Evolutionary conservation across 2,113 vertebrate genomes (phyloP).

Genomic region (Macquaria ambigua): DNA sequence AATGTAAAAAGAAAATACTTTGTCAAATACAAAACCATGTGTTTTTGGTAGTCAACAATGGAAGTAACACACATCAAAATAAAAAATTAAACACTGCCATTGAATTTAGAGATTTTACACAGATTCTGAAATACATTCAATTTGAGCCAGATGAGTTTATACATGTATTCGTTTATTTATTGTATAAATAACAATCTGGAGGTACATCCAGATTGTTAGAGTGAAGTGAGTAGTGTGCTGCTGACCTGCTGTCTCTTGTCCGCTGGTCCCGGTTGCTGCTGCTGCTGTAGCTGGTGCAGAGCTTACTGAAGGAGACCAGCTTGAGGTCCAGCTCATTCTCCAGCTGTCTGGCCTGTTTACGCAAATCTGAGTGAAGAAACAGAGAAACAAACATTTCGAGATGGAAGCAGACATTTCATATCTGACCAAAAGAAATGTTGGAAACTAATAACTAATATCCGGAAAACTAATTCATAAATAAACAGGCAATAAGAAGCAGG

Average conservation of each 20-base stretch:
- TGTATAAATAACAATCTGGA: no score
- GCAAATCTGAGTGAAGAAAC: constrained; percentile 85
- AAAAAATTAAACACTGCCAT: neutral
- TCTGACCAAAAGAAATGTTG: neutral
- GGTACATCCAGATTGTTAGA: neutral
- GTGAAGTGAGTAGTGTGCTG: neutral
- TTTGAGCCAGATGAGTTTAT: neutral
- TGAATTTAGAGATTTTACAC: neutral
- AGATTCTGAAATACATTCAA: neutral
- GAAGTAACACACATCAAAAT: neutral
- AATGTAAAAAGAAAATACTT: neutral
- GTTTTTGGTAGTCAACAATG: neutral
- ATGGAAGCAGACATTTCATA: neutral
- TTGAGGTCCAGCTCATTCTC: constrained; percentile 98
- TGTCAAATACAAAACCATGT: neutral
- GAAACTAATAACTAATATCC: neutral
- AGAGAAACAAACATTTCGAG: neutral
- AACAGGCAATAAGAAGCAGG: neutral
- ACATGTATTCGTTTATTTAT: neutral
- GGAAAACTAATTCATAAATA: neutral
- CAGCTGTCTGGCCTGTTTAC: constrained; percentile 96
- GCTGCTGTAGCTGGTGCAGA: constrained; percentile 93
- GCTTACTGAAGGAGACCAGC: constrained; percentile 97
- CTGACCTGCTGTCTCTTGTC: constrained; percentile 61
- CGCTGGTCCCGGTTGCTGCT: constrained; percentile 43